Percentiles rank a stretch among this genome's conserved stretches.
Evolutionary conservation across 2,113 vertebrate species (phyloP).

Genomic region (Otis tarda): DNA sequence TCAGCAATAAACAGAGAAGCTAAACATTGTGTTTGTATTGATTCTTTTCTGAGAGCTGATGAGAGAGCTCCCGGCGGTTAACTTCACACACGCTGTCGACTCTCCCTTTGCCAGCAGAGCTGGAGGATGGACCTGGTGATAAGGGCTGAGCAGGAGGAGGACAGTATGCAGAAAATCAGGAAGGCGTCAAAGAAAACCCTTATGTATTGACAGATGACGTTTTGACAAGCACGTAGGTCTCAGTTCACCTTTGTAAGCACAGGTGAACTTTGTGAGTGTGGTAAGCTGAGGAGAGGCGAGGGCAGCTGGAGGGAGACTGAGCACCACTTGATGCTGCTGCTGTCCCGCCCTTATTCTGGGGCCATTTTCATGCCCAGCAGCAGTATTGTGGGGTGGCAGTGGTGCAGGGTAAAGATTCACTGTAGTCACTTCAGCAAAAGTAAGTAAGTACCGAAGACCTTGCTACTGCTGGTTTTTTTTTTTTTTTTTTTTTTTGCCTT

Average conservation of each 20-base stretch:
- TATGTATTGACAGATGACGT: background rate
- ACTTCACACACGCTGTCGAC: background rate
- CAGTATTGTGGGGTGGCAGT: background rate
- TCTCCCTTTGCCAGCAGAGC: background rate
- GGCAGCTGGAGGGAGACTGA: accelerated
- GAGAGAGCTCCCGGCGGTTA: background rate
- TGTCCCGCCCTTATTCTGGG: background rate
- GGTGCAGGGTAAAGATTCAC: background rate
- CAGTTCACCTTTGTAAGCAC: background rate
- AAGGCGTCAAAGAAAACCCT: background rate
- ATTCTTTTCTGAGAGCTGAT: background rate
- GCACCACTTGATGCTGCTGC: accelerated
- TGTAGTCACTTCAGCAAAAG: background rate
- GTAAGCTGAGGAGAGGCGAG: background rate
- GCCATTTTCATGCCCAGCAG: background rate
- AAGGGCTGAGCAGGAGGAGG: background rate
- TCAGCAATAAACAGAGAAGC: background rate
- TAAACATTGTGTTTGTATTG: background rate
- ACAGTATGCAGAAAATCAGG: background rate
- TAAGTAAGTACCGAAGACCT: background rate
- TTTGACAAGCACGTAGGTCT: background rate
- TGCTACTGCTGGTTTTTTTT: background rate
- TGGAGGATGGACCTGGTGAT: background rate
- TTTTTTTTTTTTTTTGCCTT: background rate
- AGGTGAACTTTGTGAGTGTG: background rate